Conservation (phyloP, 92 coral and sea anemone genomes). For the Blastomussa wellsi region DNA sequence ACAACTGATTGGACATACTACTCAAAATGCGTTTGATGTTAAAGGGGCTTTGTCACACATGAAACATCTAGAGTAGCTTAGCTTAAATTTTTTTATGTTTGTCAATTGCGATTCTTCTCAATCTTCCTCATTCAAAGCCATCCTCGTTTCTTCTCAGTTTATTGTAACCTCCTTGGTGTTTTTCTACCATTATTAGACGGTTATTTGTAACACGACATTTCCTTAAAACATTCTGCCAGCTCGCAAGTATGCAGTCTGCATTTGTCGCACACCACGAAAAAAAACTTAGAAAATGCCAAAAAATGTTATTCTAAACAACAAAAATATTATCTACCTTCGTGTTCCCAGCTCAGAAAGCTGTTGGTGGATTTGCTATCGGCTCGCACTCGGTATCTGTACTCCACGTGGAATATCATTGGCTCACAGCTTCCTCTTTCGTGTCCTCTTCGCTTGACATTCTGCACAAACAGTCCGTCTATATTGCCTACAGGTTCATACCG, state of each 20-base stretch:
- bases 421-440: constrained; percentile 74
- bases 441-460: constrained; percentile 77
- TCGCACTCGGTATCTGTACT: constrained; percentile 61
- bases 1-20: neutral
- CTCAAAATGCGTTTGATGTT: neutral
- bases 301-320: neutral
- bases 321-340: constrained; percentile 63
- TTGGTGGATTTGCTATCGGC: constrained; percentile 64
- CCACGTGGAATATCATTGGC: constrained; percentile 65
- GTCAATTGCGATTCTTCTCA: no score
- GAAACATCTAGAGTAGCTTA: no score
- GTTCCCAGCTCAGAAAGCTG: constrained; percentile 90
- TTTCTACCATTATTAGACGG: no score
- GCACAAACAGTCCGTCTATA: constrained; percentile 86
- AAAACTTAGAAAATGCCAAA: neutral
- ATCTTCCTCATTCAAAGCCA: no score
- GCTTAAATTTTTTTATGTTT: no score
- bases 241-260: no score
- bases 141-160: no score
- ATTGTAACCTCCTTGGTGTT: no score
- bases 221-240: no score
- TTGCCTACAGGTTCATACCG: constrained; percentile 98
- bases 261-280: no score
- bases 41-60: no score
- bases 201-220: no score